phyloP scores from a whole-genome alignment of 2,113 vertebrate species.

The Phrynosoma blainvillii region DNA sequence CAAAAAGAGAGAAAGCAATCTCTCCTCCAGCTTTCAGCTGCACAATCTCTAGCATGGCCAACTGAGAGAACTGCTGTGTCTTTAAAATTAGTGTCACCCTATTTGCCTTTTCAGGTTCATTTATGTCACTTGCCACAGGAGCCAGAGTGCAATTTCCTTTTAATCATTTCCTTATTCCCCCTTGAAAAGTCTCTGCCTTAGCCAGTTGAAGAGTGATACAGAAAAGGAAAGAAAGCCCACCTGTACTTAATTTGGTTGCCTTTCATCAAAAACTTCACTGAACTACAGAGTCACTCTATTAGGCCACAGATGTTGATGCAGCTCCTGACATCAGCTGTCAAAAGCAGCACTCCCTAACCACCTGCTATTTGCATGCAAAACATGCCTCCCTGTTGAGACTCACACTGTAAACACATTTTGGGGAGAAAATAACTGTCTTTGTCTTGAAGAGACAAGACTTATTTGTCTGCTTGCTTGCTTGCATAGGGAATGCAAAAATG shows the following conservation, averaged over 20 bases:
- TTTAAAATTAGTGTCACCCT: slow-evolving; percentile 67
- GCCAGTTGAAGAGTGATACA: slow-evolving; percentile 44
- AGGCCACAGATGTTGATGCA: slow-evolving; percentile 64
- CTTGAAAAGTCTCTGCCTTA: slow-evolving; percentile 39
- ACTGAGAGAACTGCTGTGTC: slow-evolving; percentile 44
- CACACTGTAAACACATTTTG: slow-evolving; percentile 71
- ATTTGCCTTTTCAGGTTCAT: slow-evolving; percentile 73
- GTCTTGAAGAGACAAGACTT: slow-evolving; percentile 53
- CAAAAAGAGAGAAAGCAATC: neutral
- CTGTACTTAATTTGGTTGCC: slow-evolving; percentile 66
- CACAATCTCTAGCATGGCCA: slow-evolving; percentile 46
- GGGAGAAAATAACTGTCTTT: slow-evolving; percentile 56
- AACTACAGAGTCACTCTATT: slow-evolving; percentile 59
- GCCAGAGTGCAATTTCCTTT: slow-evolving; percentile 66
- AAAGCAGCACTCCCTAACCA: slow-evolving; percentile 63
- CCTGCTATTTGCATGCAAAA: slow-evolving; percentile 74
- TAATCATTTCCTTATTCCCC: slow-evolving; percentile 70
- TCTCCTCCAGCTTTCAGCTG: slow-evolving; percentile 43
- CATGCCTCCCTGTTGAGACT: slow-evolving; percentile 68
- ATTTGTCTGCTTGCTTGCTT: slow-evolving; percentile 41
- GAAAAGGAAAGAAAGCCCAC: slow-evolving; percentile 46
- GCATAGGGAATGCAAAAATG: slow-evolving; percentile 36
- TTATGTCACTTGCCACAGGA: slow-evolving; percentile 64
- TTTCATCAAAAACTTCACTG: slow-evolving; percentile 71
- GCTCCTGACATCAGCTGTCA: slow-evolving; percentile 71